Conservation (phyloP, 2,888 invertebrate genomes). For the Drosophila mercatorum region DNA sequence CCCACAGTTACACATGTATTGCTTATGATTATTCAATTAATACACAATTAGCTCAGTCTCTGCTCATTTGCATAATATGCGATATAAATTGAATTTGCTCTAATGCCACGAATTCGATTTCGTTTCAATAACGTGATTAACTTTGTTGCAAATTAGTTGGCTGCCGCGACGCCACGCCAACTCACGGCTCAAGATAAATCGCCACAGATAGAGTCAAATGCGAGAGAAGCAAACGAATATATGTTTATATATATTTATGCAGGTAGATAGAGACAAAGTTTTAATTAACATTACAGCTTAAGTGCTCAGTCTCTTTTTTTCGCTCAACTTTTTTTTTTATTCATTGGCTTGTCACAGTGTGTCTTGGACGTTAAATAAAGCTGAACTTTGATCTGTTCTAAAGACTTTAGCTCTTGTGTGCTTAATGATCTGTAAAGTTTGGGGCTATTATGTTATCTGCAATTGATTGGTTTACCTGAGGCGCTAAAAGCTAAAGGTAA, state of each 20-base stretch:
- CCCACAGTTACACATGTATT: slow-evolving; percentile 54
- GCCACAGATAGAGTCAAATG: slow-evolving; percentile 22
- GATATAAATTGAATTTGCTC: slow-evolving; percentile 56
- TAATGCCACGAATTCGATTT: slow-evolving; percentile 41
- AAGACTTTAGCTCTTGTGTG: slow-evolving; percentile 7
- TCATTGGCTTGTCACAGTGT: slow-evolving; percentile 23
- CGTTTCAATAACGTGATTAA: slow-evolving; percentile 67
- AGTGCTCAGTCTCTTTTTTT: slow-evolving; percentile 13
- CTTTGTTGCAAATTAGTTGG: slow-evolving; percentile 67
- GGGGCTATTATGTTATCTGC: slow-evolving; percentile 11
- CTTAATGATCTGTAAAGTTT: slow-evolving; percentile 34
- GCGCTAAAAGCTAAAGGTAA: background rate
- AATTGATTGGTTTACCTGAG: slow-evolving; percentile 17
- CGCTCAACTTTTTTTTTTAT: background rate
- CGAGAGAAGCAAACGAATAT: background rate
- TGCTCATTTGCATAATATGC: slow-evolving; percentile 69
- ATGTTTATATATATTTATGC: background rate
- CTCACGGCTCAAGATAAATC: slow-evolving; percentile 32
- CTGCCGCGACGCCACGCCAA: slow-evolving; percentile 34
- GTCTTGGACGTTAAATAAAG: slow-evolving; percentile 2
- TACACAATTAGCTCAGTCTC: slow-evolving; percentile 68
- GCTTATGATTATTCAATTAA: slow-evolving; percentile 64
- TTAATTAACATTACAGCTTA: slow-evolving; percentile 72
- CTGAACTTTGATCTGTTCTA: slow-evolving; percentile 22
- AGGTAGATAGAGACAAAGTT: slow-evolving; percentile 44